Base-by-base conservation (phyloP, 2,797 vertebrate genomes). In the Rhinogobio ventralis region DNA sequence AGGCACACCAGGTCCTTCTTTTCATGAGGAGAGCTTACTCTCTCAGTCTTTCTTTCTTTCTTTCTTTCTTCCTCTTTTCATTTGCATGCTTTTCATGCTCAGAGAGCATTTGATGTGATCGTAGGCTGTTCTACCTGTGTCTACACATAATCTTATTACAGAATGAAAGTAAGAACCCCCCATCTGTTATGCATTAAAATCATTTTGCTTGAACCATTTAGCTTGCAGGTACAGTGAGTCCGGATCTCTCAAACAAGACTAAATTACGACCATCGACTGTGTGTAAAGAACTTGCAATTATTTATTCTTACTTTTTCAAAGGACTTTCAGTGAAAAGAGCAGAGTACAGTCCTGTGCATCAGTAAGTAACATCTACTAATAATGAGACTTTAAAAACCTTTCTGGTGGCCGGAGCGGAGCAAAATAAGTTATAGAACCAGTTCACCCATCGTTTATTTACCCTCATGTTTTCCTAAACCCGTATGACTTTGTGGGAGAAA, bases 61-160 rank as follows among this genome's bases (percentile, higher is more conserved):
- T 67, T 23, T 79, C 66, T 68, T 23, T 57, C 78, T 75, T 45
- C 10, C 64, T 79, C 83, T 72, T 17, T 79, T 20, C 66, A 51
- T 83, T 69, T 55, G 51, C n/a, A n/a, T n/a, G n/a, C n/a, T n/a
- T n/a, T n/a, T n/a, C n/a, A n/a, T n/a, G 20, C 33, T 76, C 79
- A 53, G 67, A 64, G 46, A 71, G 46, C 87, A 90, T 89, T 39
- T 78, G 86, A 86, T 89, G 79, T 82, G 73, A 82, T 86, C 86
- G 53, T 57, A 79, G 87, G 86, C 88, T 73, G 73, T 30, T 79
- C 36, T 86, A 85, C 53, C 68, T 60, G 73, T 60, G n/a, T 89
- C 82, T 83, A 57, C 85, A 53, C 51, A 64, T 60, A 69, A 87
- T 51, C 78, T n/a, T 82, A 86, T 89, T 83, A 88, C 79, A 90